phyloP scores from a whole-genome alignment of 2,113 vertebrate genomes.

The Trichomycterus rosablanca region DNA sequence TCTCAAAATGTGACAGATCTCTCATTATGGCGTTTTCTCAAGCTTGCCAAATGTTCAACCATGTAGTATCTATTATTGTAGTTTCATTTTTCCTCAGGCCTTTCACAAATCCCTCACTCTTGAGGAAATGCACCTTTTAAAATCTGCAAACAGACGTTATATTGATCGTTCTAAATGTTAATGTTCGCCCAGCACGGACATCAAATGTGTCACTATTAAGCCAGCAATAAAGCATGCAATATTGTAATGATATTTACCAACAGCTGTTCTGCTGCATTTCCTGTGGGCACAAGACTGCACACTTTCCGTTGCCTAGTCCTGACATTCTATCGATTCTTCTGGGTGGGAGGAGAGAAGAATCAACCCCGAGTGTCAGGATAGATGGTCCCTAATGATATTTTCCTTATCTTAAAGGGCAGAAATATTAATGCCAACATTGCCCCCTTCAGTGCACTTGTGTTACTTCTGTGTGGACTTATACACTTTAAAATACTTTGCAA shows the following conservation, averaged over 20 bases:
- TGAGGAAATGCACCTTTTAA: constrained; percentile 56
- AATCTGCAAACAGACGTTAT: constrained; percentile 58
- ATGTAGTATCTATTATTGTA: constrained; percentile 41
- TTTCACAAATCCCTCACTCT: constrained; percentile 48
- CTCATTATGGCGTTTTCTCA: constrained; percentile 28
- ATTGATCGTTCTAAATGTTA: constrained; percentile 72
- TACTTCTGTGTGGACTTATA: constrained; percentile 5
- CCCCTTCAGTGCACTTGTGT: constrained; percentile 42
- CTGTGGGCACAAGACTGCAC: constrained; percentile 37
- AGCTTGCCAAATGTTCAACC: constrained; percentile 22
- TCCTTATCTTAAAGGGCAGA: constrained; percentile 38
- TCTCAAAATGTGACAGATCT: constrained; percentile 29
- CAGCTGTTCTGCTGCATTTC: constrained; percentile 61
- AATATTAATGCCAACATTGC: constrained; percentile 45
- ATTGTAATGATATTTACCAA: constrained; percentile 71
- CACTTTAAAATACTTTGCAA: constrained; percentile 16
- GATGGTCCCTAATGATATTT: constrained; percentile 47
- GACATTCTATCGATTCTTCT: constrained; percentile 60
- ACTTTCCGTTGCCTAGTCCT: constrained; percentile 47
- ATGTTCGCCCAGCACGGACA: constrained; percentile 60
- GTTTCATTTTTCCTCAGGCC: constrained; percentile 43
- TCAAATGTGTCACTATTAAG: constrained; percentile 67
- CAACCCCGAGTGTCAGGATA: constrained; percentile 50
- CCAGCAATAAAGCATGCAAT: constrained; percentile 62
- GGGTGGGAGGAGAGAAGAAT: constrained; percentile 20